Evolutionary conservation across 2,113 vertebrate species (phyloP).

Genomic region (Prunella fulvescens): DNA sequence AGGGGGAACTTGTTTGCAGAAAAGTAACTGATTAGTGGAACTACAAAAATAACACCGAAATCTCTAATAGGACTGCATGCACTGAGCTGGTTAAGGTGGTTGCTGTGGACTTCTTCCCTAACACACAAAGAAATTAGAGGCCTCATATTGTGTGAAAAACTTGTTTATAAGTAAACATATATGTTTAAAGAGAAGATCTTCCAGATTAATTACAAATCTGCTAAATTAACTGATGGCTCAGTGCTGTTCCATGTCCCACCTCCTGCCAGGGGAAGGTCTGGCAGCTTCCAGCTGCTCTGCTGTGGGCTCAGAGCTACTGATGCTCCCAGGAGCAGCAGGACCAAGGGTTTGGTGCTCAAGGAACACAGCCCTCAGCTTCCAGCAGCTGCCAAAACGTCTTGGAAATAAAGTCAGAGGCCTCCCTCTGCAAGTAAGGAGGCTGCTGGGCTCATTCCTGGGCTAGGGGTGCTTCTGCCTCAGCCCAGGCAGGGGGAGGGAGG

Average conservation of each 20-base stretch:
- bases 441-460: not conserved
- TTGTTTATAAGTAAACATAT: not conserved
- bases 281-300: not conserved
- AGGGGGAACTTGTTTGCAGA: not conserved
- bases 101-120: not conserved
- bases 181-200: not conserved
- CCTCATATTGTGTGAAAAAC: not conserved
- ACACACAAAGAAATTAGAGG: not conserved
- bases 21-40: not conserved
- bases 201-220: not conserved
- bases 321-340: accelerated
- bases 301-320: not conserved
- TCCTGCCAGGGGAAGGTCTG: not conserved
- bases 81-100: not conserved
- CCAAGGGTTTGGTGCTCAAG: not conserved
- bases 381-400: not conserved
- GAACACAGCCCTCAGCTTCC: not conserved
- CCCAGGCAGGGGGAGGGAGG: not conserved
- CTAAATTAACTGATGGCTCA: not conserved
- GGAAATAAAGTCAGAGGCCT: not conserved
- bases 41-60: not conserved
- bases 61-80: not conserved
- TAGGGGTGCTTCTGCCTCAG: not conserved
- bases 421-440: accelerated
- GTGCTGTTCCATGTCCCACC: not conserved